Evolutionary conservation across 2,113 vertebrate species (phyloP).

Genomic region (Penelope pileata): DNA sequence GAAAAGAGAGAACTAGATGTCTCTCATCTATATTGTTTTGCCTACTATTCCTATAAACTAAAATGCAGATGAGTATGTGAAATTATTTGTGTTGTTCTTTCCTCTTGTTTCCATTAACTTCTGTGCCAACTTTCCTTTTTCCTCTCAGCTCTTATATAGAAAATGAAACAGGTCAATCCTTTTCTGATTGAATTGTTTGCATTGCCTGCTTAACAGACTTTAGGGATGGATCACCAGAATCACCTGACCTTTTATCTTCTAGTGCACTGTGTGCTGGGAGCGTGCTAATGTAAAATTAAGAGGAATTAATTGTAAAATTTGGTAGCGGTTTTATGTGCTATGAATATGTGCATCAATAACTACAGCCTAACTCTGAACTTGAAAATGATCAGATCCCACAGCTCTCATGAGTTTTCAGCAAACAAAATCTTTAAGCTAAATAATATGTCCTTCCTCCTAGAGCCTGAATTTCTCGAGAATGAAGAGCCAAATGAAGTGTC

Average conservation of each 20-base stretch:
- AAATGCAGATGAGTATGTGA: not conserved
- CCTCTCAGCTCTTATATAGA: not conserved
- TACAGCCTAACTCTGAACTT: not conserved
- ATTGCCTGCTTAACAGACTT: not conserved
- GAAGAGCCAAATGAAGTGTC: not conserved
- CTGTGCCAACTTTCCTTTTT: not conserved
- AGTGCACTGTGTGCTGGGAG: not conserved
- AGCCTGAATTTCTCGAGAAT: not conserved
- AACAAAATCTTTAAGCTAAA: not conserved
- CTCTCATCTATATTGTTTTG: not conserved
- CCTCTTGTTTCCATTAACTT: not conserved
- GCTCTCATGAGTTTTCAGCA: not conserved
- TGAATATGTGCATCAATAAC: not conserved
- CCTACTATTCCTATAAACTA: not conserved
- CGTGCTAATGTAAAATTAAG: not conserved
- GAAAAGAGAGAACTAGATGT: not conserved
- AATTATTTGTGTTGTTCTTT: not conserved
- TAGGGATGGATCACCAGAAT: not conserved
- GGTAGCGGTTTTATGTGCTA: not conserved
- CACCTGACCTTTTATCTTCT: not conserved
- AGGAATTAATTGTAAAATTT: not conserved
- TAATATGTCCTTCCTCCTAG: not conserved
- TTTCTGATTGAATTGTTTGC: not conserved
- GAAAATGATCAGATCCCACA: not conserved
- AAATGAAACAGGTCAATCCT: not conserved